Evolutionary conservation across 2,797 vertebrate genomes (phyloP), one percentile per base, ranked within the genome.

Genomic region (Myioborus melanocephalus): DNA sequence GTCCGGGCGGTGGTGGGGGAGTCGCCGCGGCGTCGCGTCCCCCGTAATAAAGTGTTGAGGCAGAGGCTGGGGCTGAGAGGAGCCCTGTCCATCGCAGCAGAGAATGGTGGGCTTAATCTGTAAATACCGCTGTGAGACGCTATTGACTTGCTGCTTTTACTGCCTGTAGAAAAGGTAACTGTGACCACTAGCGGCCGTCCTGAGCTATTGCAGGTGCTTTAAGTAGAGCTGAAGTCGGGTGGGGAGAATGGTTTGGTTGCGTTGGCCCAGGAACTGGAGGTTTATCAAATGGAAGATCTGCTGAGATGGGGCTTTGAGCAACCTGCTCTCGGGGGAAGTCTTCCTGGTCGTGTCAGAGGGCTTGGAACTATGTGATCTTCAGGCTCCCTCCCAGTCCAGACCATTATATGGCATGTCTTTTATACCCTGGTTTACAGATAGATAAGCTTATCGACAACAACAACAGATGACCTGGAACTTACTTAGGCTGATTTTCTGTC

Each of bases 111-210:
- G 26, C 4, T 56, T 41, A 1, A 1, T 20, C 10, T 5, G 6
- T 27, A 3, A 27, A 6, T 4, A 14, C 6, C 2, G 18, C 39
- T 8, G n/a, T 2, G 46, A 22, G 4, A 4, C 26, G 18, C 10
- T 3, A 2, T 3, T 10, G 28, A 8, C 6, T 10, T 28, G 26
- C n/a, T 46, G 34, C 27, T 47, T 46, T 37, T 11, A 0, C 3
- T 12, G 35, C 3, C 35, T 12, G 23, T 16, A 16, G 12, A 2
- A 43, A 4, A 52, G 24, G 17, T 1, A 7, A 7, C 41, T 15
- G 63, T 56, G 57, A 2, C 1, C 14, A 43, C 59, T 18, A 39
- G 15, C 17, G 27, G 7, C 8, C 26, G 8, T 30, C 6, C 14
- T 10, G 17, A 6, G 17, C 30, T 16, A 35, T 56, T 4, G 20